These are phyloP conservation scores for Karalla daura DNA, from an alignment of 2,797 vertebrate species.

Conservation along the genomic window DNA sequence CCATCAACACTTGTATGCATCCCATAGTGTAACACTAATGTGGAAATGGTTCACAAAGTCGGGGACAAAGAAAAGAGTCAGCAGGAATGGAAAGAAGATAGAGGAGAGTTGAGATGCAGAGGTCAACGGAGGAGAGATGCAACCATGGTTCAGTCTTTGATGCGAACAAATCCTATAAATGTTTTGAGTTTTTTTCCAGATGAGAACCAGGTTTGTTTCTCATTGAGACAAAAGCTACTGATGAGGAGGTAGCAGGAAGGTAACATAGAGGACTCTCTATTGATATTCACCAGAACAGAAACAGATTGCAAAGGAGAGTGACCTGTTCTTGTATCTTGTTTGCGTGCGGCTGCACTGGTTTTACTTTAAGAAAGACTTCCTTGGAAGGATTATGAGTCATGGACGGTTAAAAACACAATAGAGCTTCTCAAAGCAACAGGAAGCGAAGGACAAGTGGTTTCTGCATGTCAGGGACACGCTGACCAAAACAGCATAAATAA, in stretches of 20 bases:
- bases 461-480: constrained; percentile 55
- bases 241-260: constrained; percentile 21
- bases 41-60: constrained; percentile 53
- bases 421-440: constrained; percentile 47
- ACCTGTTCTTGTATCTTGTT: constrained; percentile 6
- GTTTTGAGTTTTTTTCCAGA: not conserved
- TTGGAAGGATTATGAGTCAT: constrained; percentile 8
- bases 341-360: constrained; percentile 10
- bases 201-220: constrained; percentile 53
- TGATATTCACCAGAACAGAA: constrained; percentile 31
- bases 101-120: constrained; percentile 6
- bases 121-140: constrained; percentile 29
- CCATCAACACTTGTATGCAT: constrained; percentile 30
- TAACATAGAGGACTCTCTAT: constrained; percentile 6
- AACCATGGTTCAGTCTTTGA: constrained; percentile 26
- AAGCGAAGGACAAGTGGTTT: constrained; percentile 34
- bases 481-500: constrained; percentile 40
- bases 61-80: constrained; percentile 65
- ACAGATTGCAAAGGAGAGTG: constrained; percentile 9
- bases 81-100: constrained; percentile 52
- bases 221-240: constrained; percentile 15
- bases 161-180: constrained; percentile 37
- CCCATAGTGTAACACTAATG: constrained; percentile 12
- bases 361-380: constrained; percentile 37
- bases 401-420: constrained; percentile 54